Evolutionary conservation across 2,888 invertebrate genomes (phyloP).

Genomic region (Drosophila lutescens): DNA sequence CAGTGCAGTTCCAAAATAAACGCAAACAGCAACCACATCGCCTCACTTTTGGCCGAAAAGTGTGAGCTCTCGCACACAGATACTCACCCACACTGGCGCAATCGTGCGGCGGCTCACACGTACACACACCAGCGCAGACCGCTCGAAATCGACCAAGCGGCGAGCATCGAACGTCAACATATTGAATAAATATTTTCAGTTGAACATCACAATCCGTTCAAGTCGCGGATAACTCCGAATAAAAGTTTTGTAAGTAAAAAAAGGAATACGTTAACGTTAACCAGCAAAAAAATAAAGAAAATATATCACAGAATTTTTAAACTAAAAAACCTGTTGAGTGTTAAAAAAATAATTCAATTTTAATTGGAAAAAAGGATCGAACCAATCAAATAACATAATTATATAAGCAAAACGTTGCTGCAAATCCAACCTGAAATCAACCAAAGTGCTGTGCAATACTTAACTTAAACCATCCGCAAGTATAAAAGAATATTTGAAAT

Average conservation of each 20-base stretch:
- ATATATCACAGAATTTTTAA: conserved; percentile 8
- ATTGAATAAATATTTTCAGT: conserved; percentile 85
- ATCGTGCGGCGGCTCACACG: conserved; percentile 34
- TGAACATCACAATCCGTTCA: conserved; percentile 85
- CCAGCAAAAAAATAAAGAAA: conserved; percentile 44
- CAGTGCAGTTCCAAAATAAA: conserved; percentile 70
- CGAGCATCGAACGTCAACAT: conserved; percentile 82
- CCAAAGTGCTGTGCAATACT: conserved; percentile 46
- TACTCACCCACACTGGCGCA: conserved; percentile 45
- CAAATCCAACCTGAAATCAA: conserved; percentile 12
- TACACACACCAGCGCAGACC: conserved; percentile 49
- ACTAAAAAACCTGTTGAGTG: conserved; percentile 9
- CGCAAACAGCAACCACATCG: conserved; percentile 27
- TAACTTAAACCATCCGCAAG: conserved; percentile 54
- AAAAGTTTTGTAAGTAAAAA: conserved; percentile 84
- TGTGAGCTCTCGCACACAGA: conserved; percentile 50
- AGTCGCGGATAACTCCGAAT: conserved; percentile 85
- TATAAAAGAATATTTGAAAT: conserved; percentile 52
- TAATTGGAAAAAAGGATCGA: conserved; percentile 24
- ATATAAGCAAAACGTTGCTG: conserved; percentile 47
- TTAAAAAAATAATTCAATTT: conserved; percentile 2
- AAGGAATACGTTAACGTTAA: conserved; percentile 40
- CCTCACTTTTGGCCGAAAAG: conserved; percentile 58
- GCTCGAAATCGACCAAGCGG: conserved; percentile 71
- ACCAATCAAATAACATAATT: conserved; percentile 31